A percentile compares a stretch with the other conserved stretches of the same genome.
Conservation (phyloP, 2,888 invertebrate species). For the Dusona sp. region DNA sequence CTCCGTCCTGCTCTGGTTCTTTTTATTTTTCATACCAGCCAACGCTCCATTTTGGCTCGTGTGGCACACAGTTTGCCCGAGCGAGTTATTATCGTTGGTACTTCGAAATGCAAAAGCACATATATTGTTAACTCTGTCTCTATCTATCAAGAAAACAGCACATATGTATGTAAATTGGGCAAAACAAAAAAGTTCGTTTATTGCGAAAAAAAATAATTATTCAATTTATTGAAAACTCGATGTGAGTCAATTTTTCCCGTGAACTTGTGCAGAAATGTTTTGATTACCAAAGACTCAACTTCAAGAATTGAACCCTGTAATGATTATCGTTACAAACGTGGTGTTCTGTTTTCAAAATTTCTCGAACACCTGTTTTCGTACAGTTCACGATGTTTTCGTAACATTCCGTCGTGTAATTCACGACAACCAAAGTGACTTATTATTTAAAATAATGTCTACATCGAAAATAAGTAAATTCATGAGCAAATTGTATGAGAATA, state of each 20-base stretch:
- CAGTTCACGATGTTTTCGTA: too few relatives aligned
- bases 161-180: background rate
- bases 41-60: slow-evolving; percentile 21
- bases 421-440: too few relatives aligned
- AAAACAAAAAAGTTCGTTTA: background rate
- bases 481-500: too few relatives aligned
- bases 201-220: background rate
- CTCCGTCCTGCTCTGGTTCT: slow-evolving; percentile 13
- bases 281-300: background rate
- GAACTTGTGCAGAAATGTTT: background rate
- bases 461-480: too few relatives aligned
- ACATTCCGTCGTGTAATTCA: too few relatives aligned
- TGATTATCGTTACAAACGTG: too few relatives aligned
- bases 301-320: background rate
- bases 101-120: slow-evolving; percentile 59
- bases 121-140: background rate
- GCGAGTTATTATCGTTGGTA: slow-evolving; percentile 57
- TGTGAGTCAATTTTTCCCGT: background rate
- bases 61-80: slow-evolving; percentile 17
- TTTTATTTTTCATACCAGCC: slow-evolving; percentile 14
- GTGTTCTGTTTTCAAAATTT: background rate
- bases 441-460: too few relatives aligned
- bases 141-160: background rate
- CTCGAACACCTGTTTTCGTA: background rate
- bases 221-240: background rate